Evolutionary conservation across 2,888 invertebrate species (phyloP).

Genomic region (Pristionchus arcanus): DNA sequence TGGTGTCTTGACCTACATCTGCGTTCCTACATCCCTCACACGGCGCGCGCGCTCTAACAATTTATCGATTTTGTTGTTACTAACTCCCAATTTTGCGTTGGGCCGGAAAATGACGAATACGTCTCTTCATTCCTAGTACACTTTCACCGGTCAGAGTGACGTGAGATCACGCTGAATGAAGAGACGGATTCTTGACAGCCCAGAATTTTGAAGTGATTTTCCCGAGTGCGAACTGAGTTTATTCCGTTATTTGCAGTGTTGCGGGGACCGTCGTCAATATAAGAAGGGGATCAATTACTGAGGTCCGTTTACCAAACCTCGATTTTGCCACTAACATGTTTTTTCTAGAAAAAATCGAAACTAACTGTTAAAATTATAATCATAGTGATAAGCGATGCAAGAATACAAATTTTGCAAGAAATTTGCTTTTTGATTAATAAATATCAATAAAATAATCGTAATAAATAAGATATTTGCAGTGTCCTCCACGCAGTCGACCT

Average conservation of each 20-base stretch:
- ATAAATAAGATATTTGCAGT: not conserved
- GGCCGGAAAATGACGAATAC: too few relatives aligned
- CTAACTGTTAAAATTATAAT: too few relatives aligned
- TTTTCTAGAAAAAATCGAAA: too few relatives aligned
- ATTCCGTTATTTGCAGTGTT: constrained; percentile 11
- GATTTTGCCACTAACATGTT: not conserved
- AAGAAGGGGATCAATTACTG: constrained; percentile 14
- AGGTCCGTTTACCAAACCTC: not conserved
- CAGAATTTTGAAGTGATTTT: not conserved
- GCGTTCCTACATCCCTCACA: not conserved
- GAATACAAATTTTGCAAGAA: too few relatives aligned
- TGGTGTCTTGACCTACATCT: not conserved
- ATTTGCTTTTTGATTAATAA: too few relatives aligned
- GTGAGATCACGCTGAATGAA: too few relatives aligned
- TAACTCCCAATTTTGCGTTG: not conserved
- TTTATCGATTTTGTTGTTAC: not conserved
- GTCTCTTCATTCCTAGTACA: too few relatives aligned
- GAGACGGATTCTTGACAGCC: too few relatives aligned
- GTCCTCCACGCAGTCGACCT: not conserved
- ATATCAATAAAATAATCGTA: too few relatives aligned
- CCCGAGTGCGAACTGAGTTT: not conserved
- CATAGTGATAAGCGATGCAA: too few relatives aligned
- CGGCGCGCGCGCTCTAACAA: not conserved
- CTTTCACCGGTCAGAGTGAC: too few relatives aligned
- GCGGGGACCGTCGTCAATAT: constrained; percentile 19